phyloP scores from a whole-genome alignment of 2,888 invertebrate genomes.

The Dynastes maya region DNA sequence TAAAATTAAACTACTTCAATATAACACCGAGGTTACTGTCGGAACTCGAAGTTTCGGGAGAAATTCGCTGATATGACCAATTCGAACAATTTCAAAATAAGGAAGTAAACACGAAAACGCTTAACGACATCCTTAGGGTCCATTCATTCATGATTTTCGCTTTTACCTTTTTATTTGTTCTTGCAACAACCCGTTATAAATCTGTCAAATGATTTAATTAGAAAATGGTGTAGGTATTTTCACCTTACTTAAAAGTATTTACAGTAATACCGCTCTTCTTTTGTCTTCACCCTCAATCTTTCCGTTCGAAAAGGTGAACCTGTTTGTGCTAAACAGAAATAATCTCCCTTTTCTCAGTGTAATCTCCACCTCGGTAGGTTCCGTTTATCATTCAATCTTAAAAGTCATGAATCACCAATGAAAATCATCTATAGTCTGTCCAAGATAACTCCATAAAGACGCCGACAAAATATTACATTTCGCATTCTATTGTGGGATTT shows the following conservation, averaged over 20 bases:
- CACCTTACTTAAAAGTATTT: slow-evolving; percentile 1
- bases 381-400: slow-evolving; percentile 61
- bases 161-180: neutral
- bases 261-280: slow-evolving; percentile 6
- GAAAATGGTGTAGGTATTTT: neutral
- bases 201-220: slow-evolving; percentile 1
- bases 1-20: slow-evolving; percentile 27
- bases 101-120: neutral
- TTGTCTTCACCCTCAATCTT: slow-evolving; percentile 19
- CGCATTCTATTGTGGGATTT: slow-evolving; percentile 59
- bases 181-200: neutral
- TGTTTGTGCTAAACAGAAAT: slow-evolving; percentile 60
- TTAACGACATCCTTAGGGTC: neutral
- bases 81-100: neutral
- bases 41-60: neutral
- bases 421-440: slow-evolving; percentile 60
- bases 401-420: slow-evolving; percentile 61
- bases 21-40: neutral
- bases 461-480: slow-evolving; percentile 60
- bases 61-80: neutral
- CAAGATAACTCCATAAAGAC: slow-evolving; percentile 58
- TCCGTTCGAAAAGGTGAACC: slow-evolving; percentile 52
- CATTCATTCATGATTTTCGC: neutral
- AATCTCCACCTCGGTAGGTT: slow-evolving; percentile 56
- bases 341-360: slow-evolving; percentile 59